A percentile compares a stretch with the other conserved stretches of the same genome.
phyloP scores from a whole-genome alignment of 1,140 invertebrate genomes.

The Homalodisca vitripennis region DNA sequence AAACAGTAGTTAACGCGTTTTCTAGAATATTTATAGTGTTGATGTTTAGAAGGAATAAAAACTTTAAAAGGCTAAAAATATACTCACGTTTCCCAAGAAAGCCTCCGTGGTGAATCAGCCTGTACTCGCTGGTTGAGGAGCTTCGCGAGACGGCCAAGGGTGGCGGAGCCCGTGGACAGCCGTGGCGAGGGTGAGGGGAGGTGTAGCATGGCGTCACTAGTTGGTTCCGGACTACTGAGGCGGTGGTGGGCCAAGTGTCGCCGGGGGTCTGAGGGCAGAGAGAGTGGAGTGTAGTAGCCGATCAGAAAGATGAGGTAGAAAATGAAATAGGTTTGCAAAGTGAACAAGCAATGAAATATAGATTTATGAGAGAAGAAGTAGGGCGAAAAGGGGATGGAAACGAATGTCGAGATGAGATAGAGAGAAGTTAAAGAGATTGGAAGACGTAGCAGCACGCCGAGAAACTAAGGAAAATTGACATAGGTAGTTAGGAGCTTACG shows the following conservation, averaged over 20 bases:
- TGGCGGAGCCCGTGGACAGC: conserved; percentile 33
- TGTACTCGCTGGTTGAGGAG: conserved; percentile 62
- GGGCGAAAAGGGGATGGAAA: conserved; percentile 5
- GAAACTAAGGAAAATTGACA: too few relatives aligned
- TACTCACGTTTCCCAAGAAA: conserved; percentile 75
- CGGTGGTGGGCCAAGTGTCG: conserved; percentile 41
- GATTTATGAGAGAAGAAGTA: neutral
- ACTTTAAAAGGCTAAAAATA: neutral
- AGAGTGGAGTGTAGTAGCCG: neutral
- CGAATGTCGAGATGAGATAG: neutral
- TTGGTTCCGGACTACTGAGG: conserved; percentile 41
- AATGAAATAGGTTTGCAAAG: too few relatives aligned
- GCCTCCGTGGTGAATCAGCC: conserved; percentile 51
- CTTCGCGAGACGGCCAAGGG: conserved; percentile 63
- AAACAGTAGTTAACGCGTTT: too few relatives aligned
- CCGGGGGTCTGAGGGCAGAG: conserved; percentile 36
- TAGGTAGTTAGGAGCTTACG: too few relatives aligned
- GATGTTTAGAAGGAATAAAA: too few relatives aligned
- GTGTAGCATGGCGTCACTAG: conserved; percentile 24
- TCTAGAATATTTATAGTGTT: too few relatives aligned
- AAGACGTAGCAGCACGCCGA: too few relatives aligned
- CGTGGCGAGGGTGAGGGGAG: conserved; percentile 28
- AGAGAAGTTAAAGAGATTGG: too few relatives aligned
- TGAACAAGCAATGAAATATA: neutral
- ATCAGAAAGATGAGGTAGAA: conserved; percentile 10